Evolutionary conservation across 2,888 invertebrate species (phyloP).

Genomic region (Acanthosepion pharaonis): DNA sequence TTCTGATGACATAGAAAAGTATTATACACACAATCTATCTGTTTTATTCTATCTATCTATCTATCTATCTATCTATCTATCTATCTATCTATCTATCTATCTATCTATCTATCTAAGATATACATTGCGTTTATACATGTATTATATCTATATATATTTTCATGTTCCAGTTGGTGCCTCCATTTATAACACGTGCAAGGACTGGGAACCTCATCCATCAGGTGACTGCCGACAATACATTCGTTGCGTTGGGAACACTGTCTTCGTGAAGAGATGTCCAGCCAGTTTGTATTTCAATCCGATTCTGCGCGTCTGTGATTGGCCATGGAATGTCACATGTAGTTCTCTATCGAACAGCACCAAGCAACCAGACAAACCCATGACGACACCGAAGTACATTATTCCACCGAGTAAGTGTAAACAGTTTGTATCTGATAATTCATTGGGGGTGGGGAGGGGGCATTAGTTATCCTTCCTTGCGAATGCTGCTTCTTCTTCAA

Average conservation of each 20-base stretch:
- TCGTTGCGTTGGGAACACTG: neutral
- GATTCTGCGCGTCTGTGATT: neutral
- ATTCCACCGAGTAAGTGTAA: neutral
- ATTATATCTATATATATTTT: too few relatives aligned
- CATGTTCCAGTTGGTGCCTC: neutral
- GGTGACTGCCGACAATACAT: slow-evolving; percentile 36
- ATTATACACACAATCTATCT: neutral
- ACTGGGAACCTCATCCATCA: slow-evolving; percentile 34
- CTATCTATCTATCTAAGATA: too few relatives aligned
- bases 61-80: too few relatives aligned
- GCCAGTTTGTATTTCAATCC: slow-evolving; percentile 25
- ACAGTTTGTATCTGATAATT: neutral
- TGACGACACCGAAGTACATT: neutral
- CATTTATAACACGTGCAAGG: neutral
- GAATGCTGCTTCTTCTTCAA: too few relatives aligned
- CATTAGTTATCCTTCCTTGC: too few relatives aligned
- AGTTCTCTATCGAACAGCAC: too few relatives aligned
- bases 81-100: too few relatives aligned
- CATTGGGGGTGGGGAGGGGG: too few relatives aligned
- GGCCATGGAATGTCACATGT: slow-evolving; percentile 39
- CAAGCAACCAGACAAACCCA: neutral
- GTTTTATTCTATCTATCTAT: neutral
- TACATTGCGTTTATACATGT: too few relatives aligned
- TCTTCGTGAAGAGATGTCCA: slow-evolving; percentile 11
- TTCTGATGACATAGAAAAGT: too few relatives aligned